A percentile compares a stretch with the other conserved stretches of the same genome.
These are phyloP conservation scores for Aythya baeri DNA, from an alignment of 2,113 vertebrate species.

Conservation along the genomic window DNA sequence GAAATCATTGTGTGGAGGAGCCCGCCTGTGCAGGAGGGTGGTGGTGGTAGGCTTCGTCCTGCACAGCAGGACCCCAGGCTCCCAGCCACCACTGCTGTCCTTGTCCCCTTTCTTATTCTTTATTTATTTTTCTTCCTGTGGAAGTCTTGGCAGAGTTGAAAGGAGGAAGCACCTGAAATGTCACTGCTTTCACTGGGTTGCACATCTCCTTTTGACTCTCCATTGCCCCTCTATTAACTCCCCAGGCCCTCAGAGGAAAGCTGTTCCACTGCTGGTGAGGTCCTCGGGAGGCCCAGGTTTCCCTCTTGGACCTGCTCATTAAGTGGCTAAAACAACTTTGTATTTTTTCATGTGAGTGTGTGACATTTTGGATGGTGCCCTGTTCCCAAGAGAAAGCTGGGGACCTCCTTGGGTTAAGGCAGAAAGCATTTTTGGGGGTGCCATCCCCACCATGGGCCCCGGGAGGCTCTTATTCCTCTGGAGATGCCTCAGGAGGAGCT, in stretches of 20 bases:
- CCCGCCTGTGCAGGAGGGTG: not conserved
- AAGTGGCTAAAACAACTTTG: not conserved
- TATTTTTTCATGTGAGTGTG: not conserved
- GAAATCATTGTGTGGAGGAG: not conserved
- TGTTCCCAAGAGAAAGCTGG: not conserved
- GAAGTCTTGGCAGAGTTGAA: not conserved
- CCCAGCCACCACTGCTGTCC: not conserved
- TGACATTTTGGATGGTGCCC: not conserved
- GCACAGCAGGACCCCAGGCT: not conserved
- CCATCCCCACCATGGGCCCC: fast-evolving
- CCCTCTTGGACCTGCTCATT: not conserved
- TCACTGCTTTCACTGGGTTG: not conserved
- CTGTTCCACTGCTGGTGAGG: not conserved
- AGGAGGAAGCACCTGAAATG: not conserved
- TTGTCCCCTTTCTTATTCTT: not conserved
- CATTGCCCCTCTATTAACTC: not conserved
- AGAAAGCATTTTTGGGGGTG: not conserved
- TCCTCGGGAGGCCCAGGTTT: not conserved
- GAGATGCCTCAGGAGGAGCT: not conserved
- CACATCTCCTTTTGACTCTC: not conserved
- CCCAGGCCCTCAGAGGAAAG: not conserved
- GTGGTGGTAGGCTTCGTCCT: not conserved
- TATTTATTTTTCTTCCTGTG: not conserved
- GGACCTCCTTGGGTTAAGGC: not conserved
- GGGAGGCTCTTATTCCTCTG: not conserved